Evolutionary conservation across 2,888 invertebrate species (phyloP).

Genomic region (Metacarcinus magister): DNA sequence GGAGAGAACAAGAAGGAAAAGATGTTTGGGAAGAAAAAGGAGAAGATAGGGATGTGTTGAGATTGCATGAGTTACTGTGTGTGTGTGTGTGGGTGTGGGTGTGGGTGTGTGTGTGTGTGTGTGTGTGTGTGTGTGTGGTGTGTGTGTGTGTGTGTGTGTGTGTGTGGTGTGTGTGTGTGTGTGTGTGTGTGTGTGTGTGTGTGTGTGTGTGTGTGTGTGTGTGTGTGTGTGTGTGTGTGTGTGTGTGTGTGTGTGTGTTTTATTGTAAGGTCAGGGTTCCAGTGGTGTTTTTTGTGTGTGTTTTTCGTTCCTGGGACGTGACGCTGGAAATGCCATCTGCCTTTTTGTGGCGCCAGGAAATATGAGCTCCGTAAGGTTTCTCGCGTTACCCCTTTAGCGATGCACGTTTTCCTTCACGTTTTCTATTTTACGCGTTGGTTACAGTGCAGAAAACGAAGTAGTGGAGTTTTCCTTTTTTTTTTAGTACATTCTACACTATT

Average conservation of each 20-base stretch:
- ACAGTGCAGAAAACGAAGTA: background rate
- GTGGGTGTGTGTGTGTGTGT: no score
- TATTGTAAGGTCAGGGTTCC: no score
- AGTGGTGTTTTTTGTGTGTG: background rate
- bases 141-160: no score
- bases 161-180: no score
- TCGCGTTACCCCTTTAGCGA: background rate
- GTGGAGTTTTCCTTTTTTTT: background rate
- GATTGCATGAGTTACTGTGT: background rate
- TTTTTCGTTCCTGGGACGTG: background rate
- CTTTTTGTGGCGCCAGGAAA: background rate
- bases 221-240: no score
- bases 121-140: no score
- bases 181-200: no score
- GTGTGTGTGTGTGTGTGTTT: no score
- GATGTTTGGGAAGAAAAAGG: background rate
- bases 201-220: no score
- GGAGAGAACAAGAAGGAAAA: background rate
- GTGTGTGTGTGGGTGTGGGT: background rate
- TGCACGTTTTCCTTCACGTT: constrained; percentile 3
- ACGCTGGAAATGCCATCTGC: background rate
- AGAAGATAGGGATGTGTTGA: background rate
- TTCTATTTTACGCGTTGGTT: background rate
- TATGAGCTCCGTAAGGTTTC: background rate
- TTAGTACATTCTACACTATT: background rate